These are phyloP conservation scores for Lichenostomus cassidix DNA, from an alignment of 2,113 vertebrate genomes.

Conservation along the genomic window DNA sequence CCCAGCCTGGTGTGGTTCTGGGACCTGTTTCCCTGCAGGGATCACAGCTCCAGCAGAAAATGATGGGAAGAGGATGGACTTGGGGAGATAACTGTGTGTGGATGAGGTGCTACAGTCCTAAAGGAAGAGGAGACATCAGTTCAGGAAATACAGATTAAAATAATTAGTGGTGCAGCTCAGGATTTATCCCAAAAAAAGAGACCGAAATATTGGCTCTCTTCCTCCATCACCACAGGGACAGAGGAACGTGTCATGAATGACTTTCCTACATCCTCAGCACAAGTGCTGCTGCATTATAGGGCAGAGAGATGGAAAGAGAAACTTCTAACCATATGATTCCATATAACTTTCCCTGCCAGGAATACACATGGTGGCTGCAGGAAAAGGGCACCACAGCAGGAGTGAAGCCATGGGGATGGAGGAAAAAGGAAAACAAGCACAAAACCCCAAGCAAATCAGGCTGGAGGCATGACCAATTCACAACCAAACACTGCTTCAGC, in stretches of 20 bases:
- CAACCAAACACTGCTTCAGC: not conserved
- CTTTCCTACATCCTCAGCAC: not conserved
- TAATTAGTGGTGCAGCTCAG: not conserved
- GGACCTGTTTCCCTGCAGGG: not conserved
- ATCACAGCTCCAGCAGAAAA: not conserved
- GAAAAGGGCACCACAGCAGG: not conserved
- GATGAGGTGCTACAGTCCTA: not conserved
- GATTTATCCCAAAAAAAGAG: not conserved
- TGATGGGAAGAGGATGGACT: not conserved
- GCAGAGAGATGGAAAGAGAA: not conserved
- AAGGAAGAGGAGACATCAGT: not conserved
- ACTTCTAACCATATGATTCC: not conserved
- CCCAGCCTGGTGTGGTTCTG: not conserved
- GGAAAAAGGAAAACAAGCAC: not conserved
- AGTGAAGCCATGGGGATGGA: not conserved
- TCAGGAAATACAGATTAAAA: not conserved
- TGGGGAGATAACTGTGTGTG: not conserved
- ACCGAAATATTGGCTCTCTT: not conserved
- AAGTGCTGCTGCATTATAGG: not conserved
- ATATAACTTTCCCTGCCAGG: not conserved
- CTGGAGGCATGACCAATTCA: not conserved
- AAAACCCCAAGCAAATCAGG: not conserved
- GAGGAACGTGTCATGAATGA: rapidly evolving
- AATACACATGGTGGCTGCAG: not conserved
- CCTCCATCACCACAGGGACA: not conserved